Percentiles rank a stretch among this genome's conserved stretches.
These are phyloP conservation scores for Gasterosteus aculeatus DNA, from an alignment of 2,113 vertebrate genomes.

Conservation along the genomic window DNA sequence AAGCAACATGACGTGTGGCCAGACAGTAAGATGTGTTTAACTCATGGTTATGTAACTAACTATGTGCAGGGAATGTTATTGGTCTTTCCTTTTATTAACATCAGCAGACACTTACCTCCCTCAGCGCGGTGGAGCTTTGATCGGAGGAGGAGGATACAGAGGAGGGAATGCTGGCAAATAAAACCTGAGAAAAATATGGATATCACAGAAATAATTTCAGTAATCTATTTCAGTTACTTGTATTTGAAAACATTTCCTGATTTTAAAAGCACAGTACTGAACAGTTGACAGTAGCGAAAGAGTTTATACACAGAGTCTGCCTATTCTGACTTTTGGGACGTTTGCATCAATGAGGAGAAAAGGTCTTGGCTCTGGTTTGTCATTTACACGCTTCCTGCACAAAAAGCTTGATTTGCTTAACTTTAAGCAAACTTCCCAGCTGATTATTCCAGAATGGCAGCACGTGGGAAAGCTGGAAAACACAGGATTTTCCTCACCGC, in stretches of 20 bases:
- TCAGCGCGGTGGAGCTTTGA: conserved; percentile 26
- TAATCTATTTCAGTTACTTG: neutral
- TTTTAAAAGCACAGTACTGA: neutral
- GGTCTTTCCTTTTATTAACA: neutral
- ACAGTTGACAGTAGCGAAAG: neutral
- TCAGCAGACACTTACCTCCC: conserved; percentile 37
- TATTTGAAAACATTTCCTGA: neutral
- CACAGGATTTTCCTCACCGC: conserved; percentile 55
- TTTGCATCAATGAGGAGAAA: neutral
- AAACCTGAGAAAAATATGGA: conserved; percentile 62
- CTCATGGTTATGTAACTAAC: neutral
- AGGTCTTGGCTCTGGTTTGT: neutral
- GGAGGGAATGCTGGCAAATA: conserved; percentile 28
- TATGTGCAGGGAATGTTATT: neutral
- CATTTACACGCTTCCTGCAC: neutral
- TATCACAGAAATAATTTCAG: neutral
- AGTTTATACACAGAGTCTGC: neutral
- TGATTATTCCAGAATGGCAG: neutral
- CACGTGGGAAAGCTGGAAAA: neutral
- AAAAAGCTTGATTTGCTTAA: neutral
- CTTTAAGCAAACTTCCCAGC: neutral
- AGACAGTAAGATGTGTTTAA: neutral
- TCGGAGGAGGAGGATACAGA: conserved; percentile 21
- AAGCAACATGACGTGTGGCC: neutral
- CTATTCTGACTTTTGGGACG: neutral